A percentile compares a stretch with the other conserved stretches of the same genome.
phyloP scores from a whole-genome alignment of 2,797 vertebrate genomes.

The Myotis planiceps region DNA sequence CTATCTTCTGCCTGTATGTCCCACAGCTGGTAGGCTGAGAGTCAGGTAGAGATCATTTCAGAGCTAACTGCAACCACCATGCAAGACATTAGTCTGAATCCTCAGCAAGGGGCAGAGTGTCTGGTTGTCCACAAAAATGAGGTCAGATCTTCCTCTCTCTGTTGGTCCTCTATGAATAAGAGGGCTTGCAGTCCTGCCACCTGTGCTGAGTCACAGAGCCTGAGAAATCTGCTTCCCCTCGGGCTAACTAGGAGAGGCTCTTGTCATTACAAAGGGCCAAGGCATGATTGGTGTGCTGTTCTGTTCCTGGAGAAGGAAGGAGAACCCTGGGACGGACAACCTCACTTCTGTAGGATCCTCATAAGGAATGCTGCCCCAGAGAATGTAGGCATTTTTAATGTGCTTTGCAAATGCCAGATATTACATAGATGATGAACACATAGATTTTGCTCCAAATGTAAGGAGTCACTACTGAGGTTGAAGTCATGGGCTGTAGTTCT shows the following conservation, averaged over 20 bases:
- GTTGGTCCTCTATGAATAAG: constrained; percentile 56
- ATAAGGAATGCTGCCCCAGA: not conserved
- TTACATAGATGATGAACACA: not conserved
- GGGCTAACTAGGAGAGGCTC: not conserved
- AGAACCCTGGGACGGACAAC: not conserved
- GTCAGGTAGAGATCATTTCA: constrained; percentile 55
- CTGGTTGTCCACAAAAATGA: constrained; percentile 58
- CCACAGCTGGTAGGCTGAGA: not conserved
- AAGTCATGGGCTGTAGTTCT: not conserved
- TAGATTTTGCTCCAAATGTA: not conserved
- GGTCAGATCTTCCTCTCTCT: constrained; percentile 53
- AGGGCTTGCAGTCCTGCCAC: not conserved
- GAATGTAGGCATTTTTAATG: not conserved
- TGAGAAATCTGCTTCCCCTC: not conserved
- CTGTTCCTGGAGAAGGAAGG: not conserved
- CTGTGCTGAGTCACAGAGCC: not conserved
- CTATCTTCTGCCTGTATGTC: constrained; percentile 23
- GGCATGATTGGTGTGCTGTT: not conserved
- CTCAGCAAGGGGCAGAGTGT: constrained; percentile 3
- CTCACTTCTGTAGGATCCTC: not conserved
- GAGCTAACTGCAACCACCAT: constrained; percentile 15
- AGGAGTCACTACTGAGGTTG: not conserved
- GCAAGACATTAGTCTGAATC: constrained; percentile 48
- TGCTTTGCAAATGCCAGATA: not conserved
- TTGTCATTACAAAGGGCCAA: not conserved